These are phyloP conservation scores for Chrysotoxum bicinctum DNA, from an alignment of 2,888 invertebrate genomes.

Conservation along the genomic window DNA sequence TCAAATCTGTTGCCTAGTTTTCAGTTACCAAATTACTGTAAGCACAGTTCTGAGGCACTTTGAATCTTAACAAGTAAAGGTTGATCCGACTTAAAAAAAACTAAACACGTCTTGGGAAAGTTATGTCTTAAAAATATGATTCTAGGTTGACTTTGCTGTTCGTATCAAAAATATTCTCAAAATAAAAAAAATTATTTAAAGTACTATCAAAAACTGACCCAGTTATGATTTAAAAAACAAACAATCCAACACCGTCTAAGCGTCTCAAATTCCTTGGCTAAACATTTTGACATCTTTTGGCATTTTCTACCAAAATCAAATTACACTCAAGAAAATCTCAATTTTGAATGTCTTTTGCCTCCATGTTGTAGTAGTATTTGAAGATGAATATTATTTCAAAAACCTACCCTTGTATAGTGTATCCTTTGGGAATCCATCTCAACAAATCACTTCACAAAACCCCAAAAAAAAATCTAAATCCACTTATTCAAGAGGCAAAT, in stretches of 20 bases:
- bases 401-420: constrained; percentile 10
- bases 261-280: constrained; percentile 5
- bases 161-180: no score
- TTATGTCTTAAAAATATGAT: no score
- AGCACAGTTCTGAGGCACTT: no score
- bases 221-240: neutral
- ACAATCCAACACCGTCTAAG: neutral
- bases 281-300: constrained; percentile 66
- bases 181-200: neutral
- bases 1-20: no score
- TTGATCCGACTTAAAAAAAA: no score
- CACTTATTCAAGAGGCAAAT: constrained; percentile 44
- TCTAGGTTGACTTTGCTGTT: no score
- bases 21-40: no score
- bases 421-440: constrained; percentile 56
- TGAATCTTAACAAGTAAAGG: no score
- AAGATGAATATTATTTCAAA: constrained; percentile 32
- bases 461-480: constrained; percentile 41
- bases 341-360: neutral
- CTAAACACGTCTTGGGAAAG: no score
- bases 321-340: constrained; percentile 48
- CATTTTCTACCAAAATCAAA: constrained; percentile 48
- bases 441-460: constrained; percentile 53
- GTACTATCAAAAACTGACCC: neutral
- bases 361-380: neutral